Conservation (phyloP, 2,888 invertebrate species). For the Synanthedon myopaeformis region DNA sequence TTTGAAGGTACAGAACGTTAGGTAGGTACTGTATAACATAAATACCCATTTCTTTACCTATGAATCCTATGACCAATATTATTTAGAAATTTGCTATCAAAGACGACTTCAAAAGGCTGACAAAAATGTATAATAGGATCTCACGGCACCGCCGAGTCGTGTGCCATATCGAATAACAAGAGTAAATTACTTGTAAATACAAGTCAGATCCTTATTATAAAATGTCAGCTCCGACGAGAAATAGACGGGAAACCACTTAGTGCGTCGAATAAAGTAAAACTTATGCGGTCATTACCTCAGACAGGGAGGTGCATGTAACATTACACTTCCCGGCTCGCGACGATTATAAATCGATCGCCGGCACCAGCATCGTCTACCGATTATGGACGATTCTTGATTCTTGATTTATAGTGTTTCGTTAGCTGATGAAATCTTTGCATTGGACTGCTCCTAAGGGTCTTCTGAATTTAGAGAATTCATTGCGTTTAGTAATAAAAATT, state of each 20-base stretch:
- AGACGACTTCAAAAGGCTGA: no score
- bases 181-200: no score
- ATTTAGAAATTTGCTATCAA: no score
- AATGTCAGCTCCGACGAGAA: background rate
- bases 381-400: conserved; percentile 49
- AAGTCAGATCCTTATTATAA: background rate
- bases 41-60: no score
- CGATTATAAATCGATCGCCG: conserved; percentile 41
- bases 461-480: no score
- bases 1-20: no score
- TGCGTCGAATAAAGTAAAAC: conserved; percentile 7
- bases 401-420: conserved; percentile 23
- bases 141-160: no score
- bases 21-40: no score
- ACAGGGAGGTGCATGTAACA: conserved; percentile 10
- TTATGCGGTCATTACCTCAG: conserved; percentile 3
- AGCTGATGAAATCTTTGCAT: background rate
- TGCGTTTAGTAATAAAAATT: no score
- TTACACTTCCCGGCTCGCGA: conserved; percentile 21
- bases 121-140: no score
- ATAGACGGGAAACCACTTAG: background rate
- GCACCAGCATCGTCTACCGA: conserved; percentile 33
- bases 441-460: background rate
- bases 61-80: no score
- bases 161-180: no score